Evolutionary conservation across 2,113 vertebrate genomes (phyloP).

Genomic region (Eurypyga helias): DNA sequence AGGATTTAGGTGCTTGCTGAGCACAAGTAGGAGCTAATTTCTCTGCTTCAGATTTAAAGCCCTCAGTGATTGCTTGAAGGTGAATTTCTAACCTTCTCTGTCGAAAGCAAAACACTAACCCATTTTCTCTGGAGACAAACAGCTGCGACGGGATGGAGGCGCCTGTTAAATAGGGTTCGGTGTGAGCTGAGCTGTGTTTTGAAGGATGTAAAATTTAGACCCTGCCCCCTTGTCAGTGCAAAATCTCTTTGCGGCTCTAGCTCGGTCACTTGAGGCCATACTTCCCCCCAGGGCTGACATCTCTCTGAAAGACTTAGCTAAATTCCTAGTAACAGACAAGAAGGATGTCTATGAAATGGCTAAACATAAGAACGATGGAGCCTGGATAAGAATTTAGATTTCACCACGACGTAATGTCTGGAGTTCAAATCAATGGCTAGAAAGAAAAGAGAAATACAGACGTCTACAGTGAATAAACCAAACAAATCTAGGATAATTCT

Average conservation of each 20-base stretch:
- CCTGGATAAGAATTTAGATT: background rate
- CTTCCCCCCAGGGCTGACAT: background rate
- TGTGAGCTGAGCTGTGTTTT: background rate
- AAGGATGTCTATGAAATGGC: background rate
- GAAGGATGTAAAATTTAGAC: background rate
- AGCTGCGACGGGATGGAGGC: background rate
- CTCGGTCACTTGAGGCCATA: accelerated
- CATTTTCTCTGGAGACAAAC: background rate
- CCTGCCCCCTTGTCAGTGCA: background rate
- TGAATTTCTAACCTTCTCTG: background rate
- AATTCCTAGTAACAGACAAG: background rate
- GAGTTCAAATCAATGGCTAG: background rate
- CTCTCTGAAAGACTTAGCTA: background rate
- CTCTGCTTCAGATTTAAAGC: background rate
- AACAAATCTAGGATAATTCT: background rate
- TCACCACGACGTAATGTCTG: background rate
- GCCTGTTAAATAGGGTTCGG: background rate
- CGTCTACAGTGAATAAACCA: background rate
- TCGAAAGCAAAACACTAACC: background rate
- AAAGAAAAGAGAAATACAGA: background rate
- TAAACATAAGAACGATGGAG: background rate
- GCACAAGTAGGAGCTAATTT: background rate
- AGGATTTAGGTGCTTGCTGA: background rate
- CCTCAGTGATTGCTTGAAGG: background rate
- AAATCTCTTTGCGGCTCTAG: background rate